Conservation (phyloP, 2,888 invertebrate species). For the Cataglyphis livida region DNA sequence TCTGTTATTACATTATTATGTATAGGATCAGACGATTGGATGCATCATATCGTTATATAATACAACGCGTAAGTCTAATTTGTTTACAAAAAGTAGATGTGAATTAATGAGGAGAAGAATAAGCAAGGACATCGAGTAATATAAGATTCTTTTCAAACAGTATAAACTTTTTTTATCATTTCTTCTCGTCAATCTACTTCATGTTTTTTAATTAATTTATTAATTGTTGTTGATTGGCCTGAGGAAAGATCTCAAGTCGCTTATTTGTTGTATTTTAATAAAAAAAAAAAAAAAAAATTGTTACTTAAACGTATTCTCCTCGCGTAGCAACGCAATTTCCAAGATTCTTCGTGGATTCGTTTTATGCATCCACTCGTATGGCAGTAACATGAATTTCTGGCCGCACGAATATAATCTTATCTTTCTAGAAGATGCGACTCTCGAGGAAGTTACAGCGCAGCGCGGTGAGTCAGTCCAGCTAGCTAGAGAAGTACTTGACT, state of each 20-base stretch:
- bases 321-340: neutral
- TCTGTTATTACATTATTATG: neutral
- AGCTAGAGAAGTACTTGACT: constrained; percentile 30
- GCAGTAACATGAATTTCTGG: neutral
- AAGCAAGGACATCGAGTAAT: neutral
- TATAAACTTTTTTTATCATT: neutral
- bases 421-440: neutral
- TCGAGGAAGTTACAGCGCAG: neutral
- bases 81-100: constrained; percentile 31
- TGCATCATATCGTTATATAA: constrained; percentile 12
- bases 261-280: neutral
- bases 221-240: neutral
- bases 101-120: neutral
- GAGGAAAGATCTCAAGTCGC: neutral
- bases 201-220: neutral
- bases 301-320: neutral
- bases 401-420: constrained; percentile 11
- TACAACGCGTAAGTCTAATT: neutral
- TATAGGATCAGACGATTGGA: constrained; percentile 1
- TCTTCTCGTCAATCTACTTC: neutral
- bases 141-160: neutral
- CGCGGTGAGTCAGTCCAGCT: constrained; percentile 30
- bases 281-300: neutral
- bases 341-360: neutral
- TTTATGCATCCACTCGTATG: neutral